Percentiles rank a stretch among this genome's conserved stretches.
phyloP scores from a whole-genome alignment of 2,888 invertebrate species.

The Hydriomena furcata region DNA sequence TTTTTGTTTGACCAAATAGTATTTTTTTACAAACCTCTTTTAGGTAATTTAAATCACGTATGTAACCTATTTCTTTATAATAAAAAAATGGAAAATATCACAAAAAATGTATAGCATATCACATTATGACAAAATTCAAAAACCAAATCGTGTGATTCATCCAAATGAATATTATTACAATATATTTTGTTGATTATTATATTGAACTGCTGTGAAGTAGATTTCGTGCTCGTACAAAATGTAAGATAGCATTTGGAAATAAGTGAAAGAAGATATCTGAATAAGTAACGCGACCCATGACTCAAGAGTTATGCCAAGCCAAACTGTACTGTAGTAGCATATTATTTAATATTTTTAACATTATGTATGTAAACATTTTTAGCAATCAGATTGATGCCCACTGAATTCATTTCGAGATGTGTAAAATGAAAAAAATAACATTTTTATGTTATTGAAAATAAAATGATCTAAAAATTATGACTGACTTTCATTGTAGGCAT shows the following conservation, averaged over 20 bases:
- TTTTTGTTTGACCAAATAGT: slow-evolving; percentile 79
- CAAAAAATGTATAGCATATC: slow-evolving; percentile 80
- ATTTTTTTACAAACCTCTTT: slow-evolving; percentile 76
- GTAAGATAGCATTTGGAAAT: slow-evolving; percentile 78
- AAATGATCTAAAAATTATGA: slow-evolving; percentile 80
- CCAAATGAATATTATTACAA: slow-evolving; percentile 70
- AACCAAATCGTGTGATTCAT: slow-evolving; percentile 64
- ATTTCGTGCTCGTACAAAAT: slow-evolving; percentile 74
- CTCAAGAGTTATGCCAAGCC: slow-evolving; percentile 59
- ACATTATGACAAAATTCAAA: slow-evolving; percentile 63
- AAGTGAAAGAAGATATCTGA: slow-evolving; percentile 77
- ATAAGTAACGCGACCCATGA: slow-evolving; percentile 59
- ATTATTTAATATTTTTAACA: slow-evolving; percentile 63
- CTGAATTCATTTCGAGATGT: slow-evolving; percentile 79
- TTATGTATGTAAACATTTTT: slow-evolving; percentile 71
- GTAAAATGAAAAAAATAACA: slow-evolving; percentile 81
- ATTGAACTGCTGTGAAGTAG: slow-evolving; percentile 73
- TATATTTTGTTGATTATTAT: slow-evolving; percentile 78
- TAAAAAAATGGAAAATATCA: slow-evolving; percentile 72
- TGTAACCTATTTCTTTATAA: slow-evolving; percentile 75
- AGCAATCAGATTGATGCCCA: slow-evolving; percentile 74
- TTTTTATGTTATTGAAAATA: slow-evolving; percentile 85
- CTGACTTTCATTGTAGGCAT: slow-evolving; percentile 50
- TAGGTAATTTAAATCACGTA: slow-evolving; percentile 67
- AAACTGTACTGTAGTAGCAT: slow-evolving; percentile 77